phyloP scores from a whole-genome alignment of 2,113 vertebrate genomes.

The Cebidichthys violaceus region DNA sequence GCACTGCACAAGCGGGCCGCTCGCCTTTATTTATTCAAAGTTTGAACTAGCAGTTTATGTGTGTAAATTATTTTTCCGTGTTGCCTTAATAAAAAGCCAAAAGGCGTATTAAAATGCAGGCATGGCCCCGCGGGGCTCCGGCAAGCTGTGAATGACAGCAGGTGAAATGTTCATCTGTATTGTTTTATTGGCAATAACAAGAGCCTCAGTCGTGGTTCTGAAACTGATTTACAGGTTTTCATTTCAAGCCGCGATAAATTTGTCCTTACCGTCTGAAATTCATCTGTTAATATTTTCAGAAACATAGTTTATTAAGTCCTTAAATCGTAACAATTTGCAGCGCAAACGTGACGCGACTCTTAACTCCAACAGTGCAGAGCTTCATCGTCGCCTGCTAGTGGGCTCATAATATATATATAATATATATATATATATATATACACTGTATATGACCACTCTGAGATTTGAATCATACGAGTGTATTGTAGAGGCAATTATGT shows the following conservation, averaged over 20 bases:
- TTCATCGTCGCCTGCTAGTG: constrained; percentile 49
- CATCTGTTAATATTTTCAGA: constrained; percentile 67
- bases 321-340: constrained; percentile 59
- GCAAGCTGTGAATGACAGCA: constrained; percentile 43
- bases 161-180: constrained; percentile 51
- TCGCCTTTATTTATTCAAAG: constrained; percentile 41
- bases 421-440: constrained; percentile 6
- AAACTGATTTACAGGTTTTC: constrained; percentile 67
- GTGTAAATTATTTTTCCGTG: constrained; percentile 33
- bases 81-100: constrained; percentile 55
- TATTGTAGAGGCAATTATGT: not conserved
- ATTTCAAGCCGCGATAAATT: constrained; percentile 60
- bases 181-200: constrained; percentile 52
- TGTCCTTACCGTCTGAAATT: constrained; percentile 58
- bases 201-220: constrained; percentile 31
- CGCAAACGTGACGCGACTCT: constrained; percentile 53
- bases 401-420: constrained; percentile 11
- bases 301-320: constrained; percentile 64
- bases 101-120: constrained; percentile 31
- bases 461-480: constrained; percentile 4
- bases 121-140: constrained; percentile 24
- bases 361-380: constrained; percentile 31
- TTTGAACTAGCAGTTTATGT: constrained; percentile 27
- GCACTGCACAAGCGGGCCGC: constrained; percentile 40
- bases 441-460: too few species aligned